Percentiles rank a stretch among this genome's conserved stretches.
Conservation (phyloP, 2,113 vertebrate genomes). For the Prunella fulvescens region DNA sequence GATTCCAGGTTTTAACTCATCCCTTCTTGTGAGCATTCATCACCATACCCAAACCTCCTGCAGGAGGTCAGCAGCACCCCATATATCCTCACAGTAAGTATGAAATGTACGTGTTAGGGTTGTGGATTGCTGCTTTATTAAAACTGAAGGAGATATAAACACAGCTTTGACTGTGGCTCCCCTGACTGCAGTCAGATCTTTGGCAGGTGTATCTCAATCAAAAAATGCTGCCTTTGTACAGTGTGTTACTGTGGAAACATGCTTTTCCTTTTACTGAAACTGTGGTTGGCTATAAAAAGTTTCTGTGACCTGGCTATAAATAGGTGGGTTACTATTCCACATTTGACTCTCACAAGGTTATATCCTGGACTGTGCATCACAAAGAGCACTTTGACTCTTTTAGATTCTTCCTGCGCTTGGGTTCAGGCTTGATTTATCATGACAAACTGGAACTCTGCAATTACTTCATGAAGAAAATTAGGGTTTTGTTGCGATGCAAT, state of each 20-base stretch:
- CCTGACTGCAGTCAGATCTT: background rate
- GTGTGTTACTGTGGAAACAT: background rate
- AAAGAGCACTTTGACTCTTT: background rate
- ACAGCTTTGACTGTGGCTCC: background rate
- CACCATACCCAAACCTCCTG: background rate
- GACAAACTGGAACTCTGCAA: background rate
- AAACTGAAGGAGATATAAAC: background rate
- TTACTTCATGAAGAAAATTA: background rate
- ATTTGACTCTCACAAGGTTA: background rate
- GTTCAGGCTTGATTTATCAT: background rate
- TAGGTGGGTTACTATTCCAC: background rate
- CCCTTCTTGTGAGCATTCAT: rapidly evolving
- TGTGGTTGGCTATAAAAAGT: background rate
- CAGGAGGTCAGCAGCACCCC: background rate
- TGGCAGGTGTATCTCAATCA: background rate
- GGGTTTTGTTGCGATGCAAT: background rate
- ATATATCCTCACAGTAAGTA: background rate
- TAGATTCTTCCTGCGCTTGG: background rate
- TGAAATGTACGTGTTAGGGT: background rate
- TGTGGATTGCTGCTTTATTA: background rate
- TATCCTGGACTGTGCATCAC: background rate
- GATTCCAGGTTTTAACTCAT: background rate
- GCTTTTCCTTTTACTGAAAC: background rate
- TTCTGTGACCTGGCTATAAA: background rate
- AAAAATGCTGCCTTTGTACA: background rate